phyloP scores from a whole-genome alignment of 2,113 vertebrate species.

The Siphamia tubifer region DNA sequence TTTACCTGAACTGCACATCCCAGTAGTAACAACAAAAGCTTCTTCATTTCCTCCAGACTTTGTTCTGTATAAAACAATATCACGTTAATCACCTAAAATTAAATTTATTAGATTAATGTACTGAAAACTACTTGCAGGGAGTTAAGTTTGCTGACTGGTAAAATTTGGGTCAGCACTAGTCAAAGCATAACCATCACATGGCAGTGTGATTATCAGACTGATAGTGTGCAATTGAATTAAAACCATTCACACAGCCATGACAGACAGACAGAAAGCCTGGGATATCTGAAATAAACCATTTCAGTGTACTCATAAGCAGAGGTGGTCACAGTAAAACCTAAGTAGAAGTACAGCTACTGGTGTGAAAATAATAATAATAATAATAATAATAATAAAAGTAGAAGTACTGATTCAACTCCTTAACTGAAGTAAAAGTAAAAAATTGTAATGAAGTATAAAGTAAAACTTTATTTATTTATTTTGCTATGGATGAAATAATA shows the following conservation, averaged over 20 bases:
- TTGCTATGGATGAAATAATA: too few species aligned
- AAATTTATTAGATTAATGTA: not conserved
- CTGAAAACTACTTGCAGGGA: slow-evolving; percentile 5
- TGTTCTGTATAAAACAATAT: slow-evolving; percentile 78
- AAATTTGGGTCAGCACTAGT: slow-evolving; percentile 57
- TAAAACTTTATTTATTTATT: too few species aligned
- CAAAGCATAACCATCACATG: slow-evolving; percentile 24
- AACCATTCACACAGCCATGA: not conserved
- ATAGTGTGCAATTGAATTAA: slow-evolving; percentile 31
- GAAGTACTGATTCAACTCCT: too few species aligned
- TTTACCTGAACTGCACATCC: slow-evolving; percentile 95
- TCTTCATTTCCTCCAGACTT: slow-evolving; percentile 92
- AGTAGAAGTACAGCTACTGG: too few species aligned
- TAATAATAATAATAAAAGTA: too few species aligned
- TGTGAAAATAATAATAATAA: too few species aligned
- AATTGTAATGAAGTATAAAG: too few species aligned
- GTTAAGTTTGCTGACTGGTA: slow-evolving; percentile 6
- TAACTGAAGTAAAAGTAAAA: too few species aligned
- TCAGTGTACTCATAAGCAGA: too few species aligned
- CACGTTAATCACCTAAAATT: not conserved
- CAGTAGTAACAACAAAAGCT: slow-evolving; percentile 87
- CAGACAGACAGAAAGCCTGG: not conserved
- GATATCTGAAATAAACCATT: too few species aligned
- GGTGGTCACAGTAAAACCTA: too few species aligned
- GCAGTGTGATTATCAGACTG: slow-evolving; percentile 27